Conservation (phyloP, 2,797 vertebrate genomes). For the Epinephelus coioides region DNA sequence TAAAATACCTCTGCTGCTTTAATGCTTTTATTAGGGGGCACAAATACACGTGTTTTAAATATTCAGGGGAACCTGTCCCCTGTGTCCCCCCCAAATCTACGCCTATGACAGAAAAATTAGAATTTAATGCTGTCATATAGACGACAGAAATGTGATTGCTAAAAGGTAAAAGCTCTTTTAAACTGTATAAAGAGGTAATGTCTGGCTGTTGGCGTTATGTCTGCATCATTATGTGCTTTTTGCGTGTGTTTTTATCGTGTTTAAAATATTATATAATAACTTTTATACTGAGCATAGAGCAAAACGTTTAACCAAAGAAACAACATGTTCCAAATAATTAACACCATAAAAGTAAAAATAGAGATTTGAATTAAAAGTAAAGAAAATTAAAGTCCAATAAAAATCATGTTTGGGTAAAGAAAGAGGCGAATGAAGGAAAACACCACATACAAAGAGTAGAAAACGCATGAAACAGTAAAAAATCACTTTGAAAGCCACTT, state of each 20-base stretch:
- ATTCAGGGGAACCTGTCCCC: too few relatives aligned
- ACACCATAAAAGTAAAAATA: background rate
- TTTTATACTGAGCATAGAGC: background rate
- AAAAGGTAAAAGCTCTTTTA: background rate
- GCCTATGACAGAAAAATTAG: background rate
- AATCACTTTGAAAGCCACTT: too few relatives aligned
- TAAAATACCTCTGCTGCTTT: too few relatives aligned
- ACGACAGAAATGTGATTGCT: background rate
- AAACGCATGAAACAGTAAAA: background rate
- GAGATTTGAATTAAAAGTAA: too few relatives aligned
- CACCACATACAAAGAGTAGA: background rate
- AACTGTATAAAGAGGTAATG: background rate
- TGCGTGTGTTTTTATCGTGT: background rate
- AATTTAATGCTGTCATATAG: background rate
- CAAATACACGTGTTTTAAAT: too few relatives aligned
- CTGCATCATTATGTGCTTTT: background rate
- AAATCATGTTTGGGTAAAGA: background rate
- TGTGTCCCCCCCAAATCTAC: too few relatives aligned
- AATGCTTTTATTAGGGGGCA: too few relatives aligned
- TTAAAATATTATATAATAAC: background rate
- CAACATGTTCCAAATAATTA: background rate
- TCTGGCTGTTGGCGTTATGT: background rate
- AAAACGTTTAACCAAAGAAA: background rate
- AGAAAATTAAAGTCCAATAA: too few relatives aligned
- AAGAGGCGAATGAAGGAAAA: background rate